Evolutionary conservation across 2,888 invertebrate species (phyloP).

Genomic region (Antitype chi): DNA sequence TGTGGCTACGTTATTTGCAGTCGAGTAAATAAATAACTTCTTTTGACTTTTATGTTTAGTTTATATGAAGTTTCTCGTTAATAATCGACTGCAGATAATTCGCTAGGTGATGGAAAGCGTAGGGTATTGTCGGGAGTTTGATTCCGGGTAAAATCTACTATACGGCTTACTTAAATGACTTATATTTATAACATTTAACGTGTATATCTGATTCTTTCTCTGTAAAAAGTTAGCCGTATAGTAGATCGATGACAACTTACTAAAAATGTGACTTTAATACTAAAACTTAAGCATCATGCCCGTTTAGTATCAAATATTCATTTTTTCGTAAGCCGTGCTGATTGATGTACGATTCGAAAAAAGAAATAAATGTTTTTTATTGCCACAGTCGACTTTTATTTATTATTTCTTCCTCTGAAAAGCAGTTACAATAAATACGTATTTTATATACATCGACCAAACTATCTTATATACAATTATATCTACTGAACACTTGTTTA

Average conservation of each 20-base stretch:
- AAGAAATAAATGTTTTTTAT: slow-evolving; percentile 88
- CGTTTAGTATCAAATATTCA: slow-evolving; percentile 64
- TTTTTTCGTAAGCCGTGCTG: slow-evolving; percentile 58
- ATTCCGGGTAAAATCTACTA: slow-evolving; percentile 46
- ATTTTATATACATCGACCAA: slow-evolving; percentile 69
- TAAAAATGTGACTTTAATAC: slow-evolving; percentile 62
- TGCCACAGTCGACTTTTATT: slow-evolving; percentile 86
- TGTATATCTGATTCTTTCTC: slow-evolving; percentile 18
- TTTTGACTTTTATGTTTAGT: slow-evolving; percentile 11
- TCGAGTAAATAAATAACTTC: slow-evolving; percentile 25
- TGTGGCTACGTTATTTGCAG: slow-evolving; percentile 57
- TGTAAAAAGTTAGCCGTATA: slow-evolving; percentile 46
- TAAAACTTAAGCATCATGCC: slow-evolving; percentile 33
- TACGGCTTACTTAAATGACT: slow-evolving; percentile 41
- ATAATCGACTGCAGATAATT: slow-evolving; percentile 45
- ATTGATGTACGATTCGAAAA: slow-evolving; percentile 68
- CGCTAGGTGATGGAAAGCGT: slow-evolving; percentile 50
- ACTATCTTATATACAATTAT: slow-evolving; percentile 73
- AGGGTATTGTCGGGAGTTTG: slow-evolving; percentile 46
- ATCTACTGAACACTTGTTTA: slow-evolving; percentile 82
- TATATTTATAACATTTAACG: slow-evolving; percentile 28
- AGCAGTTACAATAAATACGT: slow-evolving; percentile 85
- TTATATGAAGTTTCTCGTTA: slow-evolving; percentile 27
- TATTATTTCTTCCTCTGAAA: slow-evolving; percentile 82
- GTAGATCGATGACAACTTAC: slow-evolving; percentile 49